Conservation (phyloP, 2,888 invertebrate species). For the Limnephilus auricula region DNA sequence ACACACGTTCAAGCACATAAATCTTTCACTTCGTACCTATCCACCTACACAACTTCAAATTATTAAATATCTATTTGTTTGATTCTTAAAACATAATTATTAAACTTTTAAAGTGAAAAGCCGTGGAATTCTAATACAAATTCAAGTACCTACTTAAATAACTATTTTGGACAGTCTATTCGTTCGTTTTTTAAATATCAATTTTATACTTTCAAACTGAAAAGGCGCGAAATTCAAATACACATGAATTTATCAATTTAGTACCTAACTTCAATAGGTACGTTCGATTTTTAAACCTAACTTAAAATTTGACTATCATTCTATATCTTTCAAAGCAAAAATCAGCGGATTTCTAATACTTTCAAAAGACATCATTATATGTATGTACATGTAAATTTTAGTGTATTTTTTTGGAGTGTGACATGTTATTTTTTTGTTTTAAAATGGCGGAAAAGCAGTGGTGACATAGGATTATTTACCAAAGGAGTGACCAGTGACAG, state of each 20-base stretch:
- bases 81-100: neutral
- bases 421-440: neutral
- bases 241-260: too few relatives aligned
- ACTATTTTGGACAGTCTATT: neutral
- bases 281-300: neutral
- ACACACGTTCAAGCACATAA: neutral
- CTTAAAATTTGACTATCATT: too few relatives aligned
- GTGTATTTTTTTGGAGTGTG: neutral
- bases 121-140: neutral
- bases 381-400: neutral
- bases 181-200: neutral
- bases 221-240: neutral
- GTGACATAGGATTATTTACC: slow-evolving; percentile 20
- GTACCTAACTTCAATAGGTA: too few relatives aligned
- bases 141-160: neutral
- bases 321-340: neutral
- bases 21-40: neutral
- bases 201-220: neutral
- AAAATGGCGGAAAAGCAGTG: slow-evolving; percentile 6
- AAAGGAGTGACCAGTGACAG: slow-evolving; percentile 17
- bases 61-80: neutral
- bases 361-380: neutral
- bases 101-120: neutral
- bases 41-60: neutral
- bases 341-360: neutral